Conservation (phyloP, 1,140 invertebrate species). For the Heliconius himera region DNA sequence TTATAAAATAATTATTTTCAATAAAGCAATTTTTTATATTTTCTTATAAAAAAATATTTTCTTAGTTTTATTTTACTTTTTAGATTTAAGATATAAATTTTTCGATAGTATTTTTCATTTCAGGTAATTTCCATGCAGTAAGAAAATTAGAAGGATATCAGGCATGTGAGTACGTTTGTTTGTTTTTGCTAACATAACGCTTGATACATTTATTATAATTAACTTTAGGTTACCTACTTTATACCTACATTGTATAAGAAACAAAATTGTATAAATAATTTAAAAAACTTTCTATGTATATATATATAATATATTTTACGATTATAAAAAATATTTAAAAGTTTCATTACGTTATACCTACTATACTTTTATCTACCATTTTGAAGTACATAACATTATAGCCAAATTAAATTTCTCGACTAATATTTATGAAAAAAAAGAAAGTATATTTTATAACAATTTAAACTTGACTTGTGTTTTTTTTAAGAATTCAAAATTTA, state of each 20-base stretch:
- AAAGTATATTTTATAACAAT: too few relatives aligned
- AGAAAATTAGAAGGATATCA: conserved; percentile 61
- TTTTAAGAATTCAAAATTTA: too few relatives aligned
- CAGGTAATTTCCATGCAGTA: conserved; percentile 69
- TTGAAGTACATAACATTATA: neutral
- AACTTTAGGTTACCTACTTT: too few relatives aligned
- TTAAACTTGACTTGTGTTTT: too few relatives aligned
- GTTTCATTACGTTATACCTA: neutral
- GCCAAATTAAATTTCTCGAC: neutral
- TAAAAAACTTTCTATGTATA: too few relatives aligned
- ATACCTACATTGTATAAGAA: too few relatives aligned
- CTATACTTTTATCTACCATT: neutral
- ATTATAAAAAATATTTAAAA: too few relatives aligned
- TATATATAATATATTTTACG: too few relatives aligned
- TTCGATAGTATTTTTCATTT: conserved; percentile 60
- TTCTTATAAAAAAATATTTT: neutral
- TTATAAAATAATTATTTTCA: neutral
- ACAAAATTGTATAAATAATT: too few relatives aligned
- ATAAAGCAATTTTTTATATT: neutral
- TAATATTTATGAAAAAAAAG: neutral
- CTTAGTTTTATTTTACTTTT: conserved; percentile 25
- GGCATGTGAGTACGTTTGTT: conserved; percentile 56
- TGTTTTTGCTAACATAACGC: conserved; percentile 10
- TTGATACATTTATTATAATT: neutral
- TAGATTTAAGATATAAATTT: conserved; percentile 38